phyloP scores from a whole-genome alignment of 2,113 vertebrate genomes.

The Anarrhichthys ocellatus region DNA sequence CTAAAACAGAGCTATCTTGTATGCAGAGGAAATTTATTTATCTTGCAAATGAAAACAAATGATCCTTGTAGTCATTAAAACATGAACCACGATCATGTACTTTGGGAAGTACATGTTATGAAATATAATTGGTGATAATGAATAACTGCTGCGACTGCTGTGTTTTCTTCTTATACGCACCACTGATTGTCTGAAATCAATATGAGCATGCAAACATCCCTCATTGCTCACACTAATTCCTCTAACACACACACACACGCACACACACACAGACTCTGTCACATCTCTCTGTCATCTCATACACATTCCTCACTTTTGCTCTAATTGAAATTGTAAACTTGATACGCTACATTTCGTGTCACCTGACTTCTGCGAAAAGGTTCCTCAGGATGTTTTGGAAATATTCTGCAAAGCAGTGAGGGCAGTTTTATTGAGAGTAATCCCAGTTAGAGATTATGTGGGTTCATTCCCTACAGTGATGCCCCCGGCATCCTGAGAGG shows the following conservation, averaged over 20 bases:
- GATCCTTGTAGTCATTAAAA: slow-evolving; percentile 24
- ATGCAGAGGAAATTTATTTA: slow-evolving; percentile 23
- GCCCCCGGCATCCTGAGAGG: slow-evolving; percentile 50
- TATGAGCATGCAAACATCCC: slow-evolving; percentile 19
- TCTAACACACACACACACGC: neutral
- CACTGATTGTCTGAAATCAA: slow-evolving; percentile 43
- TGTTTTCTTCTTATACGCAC: slow-evolving; percentile 36
- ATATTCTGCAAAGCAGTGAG: neutral
- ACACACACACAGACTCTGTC: slow-evolving; percentile 2
- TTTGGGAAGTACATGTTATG: slow-evolving; percentile 25
- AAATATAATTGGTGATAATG: slow-evolving; percentile 48
- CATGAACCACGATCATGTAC: neutral
- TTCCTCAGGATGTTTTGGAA: slow-evolving; percentile 41
- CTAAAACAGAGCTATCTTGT: slow-evolving; percentile 1
- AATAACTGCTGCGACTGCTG: slow-evolving; percentile 28
- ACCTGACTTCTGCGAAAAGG: neutral
- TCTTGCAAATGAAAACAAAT: slow-evolving; percentile 41
- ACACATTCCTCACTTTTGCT: slow-evolving; percentile 29
- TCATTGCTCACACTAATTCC: slow-evolving; percentile 38
- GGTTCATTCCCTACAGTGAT: slow-evolving; percentile 39
- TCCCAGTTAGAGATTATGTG: slow-evolving; percentile 47
- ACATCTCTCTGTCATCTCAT: slow-evolving; percentile 9
- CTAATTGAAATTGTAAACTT: slow-evolving; percentile 44
- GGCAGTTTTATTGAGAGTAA: slow-evolving; percentile 49
- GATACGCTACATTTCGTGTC: neutral